A percentile compares a stretch with the other conserved stretches of the same genome.
Evolutionary conservation across 2,113 vertebrate genomes (phyloP).

Genomic region (Naja naja): DNA sequence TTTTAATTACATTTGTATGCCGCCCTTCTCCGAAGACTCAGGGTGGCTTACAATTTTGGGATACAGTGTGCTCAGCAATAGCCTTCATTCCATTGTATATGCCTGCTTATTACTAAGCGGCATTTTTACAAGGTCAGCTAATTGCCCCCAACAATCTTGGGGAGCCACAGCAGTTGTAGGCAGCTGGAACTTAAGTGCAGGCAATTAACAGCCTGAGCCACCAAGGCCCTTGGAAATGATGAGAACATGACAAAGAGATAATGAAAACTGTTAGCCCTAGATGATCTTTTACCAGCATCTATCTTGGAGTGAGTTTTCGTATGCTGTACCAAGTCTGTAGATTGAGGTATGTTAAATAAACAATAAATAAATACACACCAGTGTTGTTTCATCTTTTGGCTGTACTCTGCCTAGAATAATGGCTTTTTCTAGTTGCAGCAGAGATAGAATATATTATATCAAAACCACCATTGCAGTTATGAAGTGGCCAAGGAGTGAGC

Average conservation of each 20-base stretch:
- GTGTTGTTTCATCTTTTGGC: not conserved
- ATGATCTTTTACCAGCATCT: not conserved
- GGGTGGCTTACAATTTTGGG: no score
- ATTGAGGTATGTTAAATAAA: not conserved
- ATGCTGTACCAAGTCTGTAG: not conserved
- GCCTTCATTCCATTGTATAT: no score
- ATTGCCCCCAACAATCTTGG: no score
- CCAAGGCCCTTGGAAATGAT: no score
- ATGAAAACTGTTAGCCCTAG: not conserved
- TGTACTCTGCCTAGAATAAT: not conserved
- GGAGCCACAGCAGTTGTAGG: no score
- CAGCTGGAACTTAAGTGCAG: no score
- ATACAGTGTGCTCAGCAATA: no score
- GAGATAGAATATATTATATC: not conserved
- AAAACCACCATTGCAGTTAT: not conserved
- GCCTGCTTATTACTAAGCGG: no score
- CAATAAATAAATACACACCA: not conserved
- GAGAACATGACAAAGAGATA: not conserved
- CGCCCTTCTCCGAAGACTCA: no score
- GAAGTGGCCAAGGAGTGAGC: not conserved
- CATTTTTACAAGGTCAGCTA: no score
- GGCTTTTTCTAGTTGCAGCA: not conserved
- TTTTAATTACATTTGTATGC: no score
- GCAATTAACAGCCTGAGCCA: no score
- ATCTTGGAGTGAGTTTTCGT: not conserved